Conservation (phyloP, 2,888 invertebrate species). For the Anoplius nigerrimus region DNA sequence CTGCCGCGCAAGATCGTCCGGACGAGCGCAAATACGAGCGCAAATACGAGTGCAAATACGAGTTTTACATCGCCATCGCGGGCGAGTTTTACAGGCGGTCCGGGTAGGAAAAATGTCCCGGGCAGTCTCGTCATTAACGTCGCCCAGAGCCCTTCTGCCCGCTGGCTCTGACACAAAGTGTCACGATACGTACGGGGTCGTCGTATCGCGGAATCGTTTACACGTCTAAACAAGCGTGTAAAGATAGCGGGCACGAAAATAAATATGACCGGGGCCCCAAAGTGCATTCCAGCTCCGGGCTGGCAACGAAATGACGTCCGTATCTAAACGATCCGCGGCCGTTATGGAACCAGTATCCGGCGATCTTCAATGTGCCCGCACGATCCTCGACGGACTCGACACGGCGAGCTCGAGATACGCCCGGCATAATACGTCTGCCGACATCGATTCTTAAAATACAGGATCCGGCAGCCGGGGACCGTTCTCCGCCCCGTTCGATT, state of each 20-base stretch:
- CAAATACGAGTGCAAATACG: no score
- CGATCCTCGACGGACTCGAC: slow-evolving; percentile 16
- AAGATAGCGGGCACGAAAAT: slow-evolving; percentile 51
- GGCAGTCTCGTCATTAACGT: no score
- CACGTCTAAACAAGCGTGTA: slow-evolving; percentile 49
- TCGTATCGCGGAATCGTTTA: slow-evolving; percentile 42
- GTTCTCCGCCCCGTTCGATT: slow-evolving; percentile 38
- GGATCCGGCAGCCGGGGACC: slow-evolving; percentile 27
- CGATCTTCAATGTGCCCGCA: slow-evolving; percentile 50
- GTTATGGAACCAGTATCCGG: slow-evolving; percentile 48
- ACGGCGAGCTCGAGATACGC: slow-evolving; percentile 43
- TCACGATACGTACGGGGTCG: slow-evolving; percentile 19
- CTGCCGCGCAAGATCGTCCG: no score
- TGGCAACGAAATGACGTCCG: slow-evolving; percentile 43
- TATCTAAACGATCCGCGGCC: slow-evolving; percentile 51
- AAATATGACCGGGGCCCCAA: slow-evolving; percentile 46
- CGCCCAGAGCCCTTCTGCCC: no score
- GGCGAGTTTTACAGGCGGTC: no score
- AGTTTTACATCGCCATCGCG: no score
- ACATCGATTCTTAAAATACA: slow-evolving; percentile 49
- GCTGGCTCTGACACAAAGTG: no score
- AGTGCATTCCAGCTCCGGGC: slow-evolving; percentile 52
- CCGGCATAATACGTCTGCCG: slow-evolving; percentile 52
- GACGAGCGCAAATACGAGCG: no score
- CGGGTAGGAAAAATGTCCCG: no score